Base-by-base conservation (phyloP, 2,888 invertebrate genomes). In the Eurois occulta region DNA sequence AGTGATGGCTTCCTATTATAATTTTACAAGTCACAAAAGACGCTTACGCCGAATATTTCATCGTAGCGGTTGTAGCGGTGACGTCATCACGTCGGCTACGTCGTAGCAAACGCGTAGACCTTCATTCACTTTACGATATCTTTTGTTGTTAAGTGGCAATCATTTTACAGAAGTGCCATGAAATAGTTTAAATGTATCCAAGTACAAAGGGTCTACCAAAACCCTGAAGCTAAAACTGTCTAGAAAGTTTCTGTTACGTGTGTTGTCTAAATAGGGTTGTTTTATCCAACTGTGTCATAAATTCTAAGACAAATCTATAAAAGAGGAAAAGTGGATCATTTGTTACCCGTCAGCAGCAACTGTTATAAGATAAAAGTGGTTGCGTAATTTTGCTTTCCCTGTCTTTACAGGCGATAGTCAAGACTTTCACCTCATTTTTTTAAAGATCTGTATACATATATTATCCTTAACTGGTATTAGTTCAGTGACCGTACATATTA, bases 21-120 rank as follows among this genome's bases (percentile, higher is more conserved):
- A 24, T 43, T 46, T 24, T 46, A 7, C 7, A 11, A 18, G 16
- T 24, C 5, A 18, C 21, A 38, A 75, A 24, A 28, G 7, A 38
- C 6, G 32, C 73, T 35, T 41, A 72, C 43, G 21, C 28, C 58
- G 11, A 74, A 43, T 21, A 55, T 58, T 46, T 24, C 2, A 35
- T 35, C 38, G 60, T 75, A 75, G 32, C 32, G n/a, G 13, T 48
- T 48, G 62, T 62, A 75, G 62, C 32, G 0, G 7, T 76, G 76
- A 62, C 76, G 62, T 75, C 38, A 76, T 18, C 18, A 46, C 3
- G 18, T 16, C 13, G 2, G 46, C 60, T 75, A 75, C 76, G 32
- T 4, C 75, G 60, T 75, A 76, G 76, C 75, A 62, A 41, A 18
- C 28, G 2, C 5, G 21, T 43, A 41, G 52, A 6, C 10, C 18